phyloP scores from a whole-genome alignment of 2,888 invertebrate species.

The Cantharis lateralis region DNA sequence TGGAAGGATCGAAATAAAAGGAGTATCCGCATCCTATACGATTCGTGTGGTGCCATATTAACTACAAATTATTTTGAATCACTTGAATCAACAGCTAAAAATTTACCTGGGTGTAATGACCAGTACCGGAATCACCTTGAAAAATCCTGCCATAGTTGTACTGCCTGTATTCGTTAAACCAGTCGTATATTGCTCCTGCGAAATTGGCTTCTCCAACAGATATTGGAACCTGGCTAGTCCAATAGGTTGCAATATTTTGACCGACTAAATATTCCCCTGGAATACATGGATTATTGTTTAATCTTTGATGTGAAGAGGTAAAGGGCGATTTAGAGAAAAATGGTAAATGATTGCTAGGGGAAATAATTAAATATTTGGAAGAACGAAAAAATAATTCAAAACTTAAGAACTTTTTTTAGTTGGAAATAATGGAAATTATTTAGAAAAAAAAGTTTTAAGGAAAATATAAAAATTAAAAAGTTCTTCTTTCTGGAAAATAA shows the following conservation, averaged over 20 bases:
- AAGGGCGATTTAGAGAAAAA: too few relatives aligned
- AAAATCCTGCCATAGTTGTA: conserved; percentile 58
- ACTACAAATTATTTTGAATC: conserved; percentile 47
- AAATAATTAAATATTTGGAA: too few relatives aligned
- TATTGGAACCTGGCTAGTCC: conserved; percentile 72
- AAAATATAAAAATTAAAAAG: too few relatives aligned
- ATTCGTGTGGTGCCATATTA: conserved; percentile 87
- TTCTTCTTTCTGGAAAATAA: too few relatives aligned
- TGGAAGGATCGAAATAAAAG: conserved; percentile 73
- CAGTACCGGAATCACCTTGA: conserved; percentile 71
- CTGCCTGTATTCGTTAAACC: conserved; percentile 79
- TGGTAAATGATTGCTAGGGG: too few relatives aligned
- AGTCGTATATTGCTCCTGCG: conserved; percentile 70
- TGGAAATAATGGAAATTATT: too few relatives aligned
- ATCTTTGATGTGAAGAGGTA: too few relatives aligned
- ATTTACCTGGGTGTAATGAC: conserved; percentile 82
- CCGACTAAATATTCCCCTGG: conserved; percentile 78
- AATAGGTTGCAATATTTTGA: conserved; percentile 83
- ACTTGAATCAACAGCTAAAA: background rate
- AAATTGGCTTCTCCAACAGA: conserved; percentile 73
- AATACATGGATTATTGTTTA: background rate
- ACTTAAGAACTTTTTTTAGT: too few relatives aligned
- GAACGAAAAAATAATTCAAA: too few relatives aligned
- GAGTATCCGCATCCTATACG: conserved; percentile 86
- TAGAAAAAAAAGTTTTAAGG: too few relatives aligned